phyloP scores from a whole-genome alignment of 2,888 invertebrate genomes.

The Cosmorhoe ocellata region DNA sequence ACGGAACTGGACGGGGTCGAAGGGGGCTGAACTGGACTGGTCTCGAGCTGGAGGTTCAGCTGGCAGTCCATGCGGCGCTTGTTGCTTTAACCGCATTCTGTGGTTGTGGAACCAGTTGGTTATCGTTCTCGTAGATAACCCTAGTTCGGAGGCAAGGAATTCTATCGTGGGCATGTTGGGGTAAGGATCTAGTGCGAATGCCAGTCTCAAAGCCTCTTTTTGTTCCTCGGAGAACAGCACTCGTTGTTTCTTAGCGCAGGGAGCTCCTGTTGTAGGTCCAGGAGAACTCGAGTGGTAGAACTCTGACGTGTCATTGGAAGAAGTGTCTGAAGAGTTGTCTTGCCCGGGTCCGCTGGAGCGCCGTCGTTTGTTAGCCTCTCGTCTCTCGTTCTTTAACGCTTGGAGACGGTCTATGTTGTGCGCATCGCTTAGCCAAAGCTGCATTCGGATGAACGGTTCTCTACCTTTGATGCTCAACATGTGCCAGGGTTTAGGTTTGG shows the following conservation, averaged over 20 bases:
- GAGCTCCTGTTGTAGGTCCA: slow-evolving; percentile 88
- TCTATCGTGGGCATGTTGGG: slow-evolving; percentile 98
- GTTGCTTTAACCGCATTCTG: slow-evolving; percentile 98
- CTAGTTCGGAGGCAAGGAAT: slow-evolving; percentile 95
- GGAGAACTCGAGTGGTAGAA: slow-evolving; percentile 93
- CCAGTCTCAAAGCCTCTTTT: slow-evolving; percentile 96
- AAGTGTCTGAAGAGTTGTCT: slow-evolving; percentile 94
- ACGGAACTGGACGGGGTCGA: slow-evolving; percentile 96
- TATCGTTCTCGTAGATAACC: slow-evolving; percentile 96
- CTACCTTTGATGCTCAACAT: slow-evolving; percentile 99
- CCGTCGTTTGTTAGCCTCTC: slow-evolving; percentile 95
- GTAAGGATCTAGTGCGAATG: slow-evolving; percentile 98
- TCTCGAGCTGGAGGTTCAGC: slow-evolving; percentile 89
- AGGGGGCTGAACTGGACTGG: slow-evolving; percentile 88
- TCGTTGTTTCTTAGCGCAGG: slow-evolving; percentile 96
- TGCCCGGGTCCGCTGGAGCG: slow-evolving; percentile 91
- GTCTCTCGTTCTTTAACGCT: slow-evolving; percentile 93
- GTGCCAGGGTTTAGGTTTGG: slow-evolving; percentile 99
- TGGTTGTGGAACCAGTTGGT: slow-evolving; percentile 99
- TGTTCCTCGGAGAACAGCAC: slow-evolving; percentile 99
- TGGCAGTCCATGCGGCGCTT: slow-evolving; percentile 89
- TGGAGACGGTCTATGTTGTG: slow-evolving; percentile 97
- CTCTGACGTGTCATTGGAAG: slow-evolving; percentile 93
- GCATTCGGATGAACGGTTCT: slow-evolving; percentile 98
- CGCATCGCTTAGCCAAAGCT: slow-evolving; percentile 97